A percentile compares a stretch with the other conserved stretches of the same genome.
Conservation (phyloP, 2,888 invertebrate species). For the Microplitis deprimator region DNA sequence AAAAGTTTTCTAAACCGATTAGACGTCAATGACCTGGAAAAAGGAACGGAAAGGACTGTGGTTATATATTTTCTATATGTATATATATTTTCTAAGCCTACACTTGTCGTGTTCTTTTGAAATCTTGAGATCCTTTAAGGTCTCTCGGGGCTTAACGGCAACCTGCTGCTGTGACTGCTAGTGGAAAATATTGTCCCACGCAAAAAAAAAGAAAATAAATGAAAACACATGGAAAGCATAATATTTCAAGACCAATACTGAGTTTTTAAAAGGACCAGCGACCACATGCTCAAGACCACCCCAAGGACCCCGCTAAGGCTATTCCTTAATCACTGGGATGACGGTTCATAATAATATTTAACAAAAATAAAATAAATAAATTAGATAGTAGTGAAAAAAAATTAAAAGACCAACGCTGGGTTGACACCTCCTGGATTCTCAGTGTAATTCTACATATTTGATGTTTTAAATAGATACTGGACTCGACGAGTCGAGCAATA, state of each 20-base stretch:
- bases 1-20: not conserved
- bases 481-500: not conserved
- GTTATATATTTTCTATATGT: not conserved
- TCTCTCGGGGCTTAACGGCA: conserved; percentile 22
- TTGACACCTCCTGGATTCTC: conserved; percentile 54
- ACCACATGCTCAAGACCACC: conserved; percentile 21
- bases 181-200: conserved; percentile 19
- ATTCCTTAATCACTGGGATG: not conserved
- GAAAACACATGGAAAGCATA: conserved; percentile 40
- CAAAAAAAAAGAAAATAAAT: conserved; percentile 22
- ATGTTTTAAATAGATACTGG: conserved; percentile 54
- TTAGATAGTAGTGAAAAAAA: conserved; percentile 15
- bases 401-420: conserved; percentile 56
- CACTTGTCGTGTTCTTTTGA: conserved; percentile 25
- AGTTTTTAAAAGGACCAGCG: conserved; percentile 10
- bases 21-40: conserved; percentile 36
- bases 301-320: conserved; percentile 6
- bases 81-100: conserved; percentile 21
- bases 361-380: not conserved
- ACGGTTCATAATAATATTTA: too few relatives aligned
- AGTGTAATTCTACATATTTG: conserved; percentile 27
- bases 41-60: not conserved
- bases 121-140: conserved; percentile 18
- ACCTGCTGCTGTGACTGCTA: conserved; percentile 31
- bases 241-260: conserved; percentile 9